Evolutionary conservation across 2,797 vertebrate species (phyloP), one percentile per base, ranked within the genome.

Genomic region (Geotrypetes seraphini): DNA sequence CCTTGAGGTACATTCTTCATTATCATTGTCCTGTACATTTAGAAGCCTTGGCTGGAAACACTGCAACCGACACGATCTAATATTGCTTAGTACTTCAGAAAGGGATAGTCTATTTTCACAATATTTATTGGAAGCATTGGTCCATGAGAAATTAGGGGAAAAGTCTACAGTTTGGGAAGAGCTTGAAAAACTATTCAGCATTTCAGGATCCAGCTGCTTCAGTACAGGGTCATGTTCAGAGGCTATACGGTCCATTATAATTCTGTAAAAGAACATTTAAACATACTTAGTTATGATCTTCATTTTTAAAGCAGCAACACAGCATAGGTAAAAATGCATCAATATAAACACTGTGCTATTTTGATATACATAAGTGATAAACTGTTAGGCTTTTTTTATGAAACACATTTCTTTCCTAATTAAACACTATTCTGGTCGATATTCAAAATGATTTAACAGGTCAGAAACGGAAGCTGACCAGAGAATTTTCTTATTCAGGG

Each of bases 21-120:
- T 81, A 46, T 71, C 78, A 19, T 53, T 77, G 55, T 78, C 73
- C 57, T 75, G 82, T 53, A 69, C 60, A 53, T 78, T 79, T 58
- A 69, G 61, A 41, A 74, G 72, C 78, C 82, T 85, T 52, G 89
- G 89, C 59, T 86, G 86, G 60, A 89, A 95, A 81, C 84, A 92
- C 67, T 85, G 84, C 73, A 86, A 87, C 78, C 90, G 83, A 75
- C 89, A 83, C 49, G 82, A 77, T 80, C 86, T 81, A 73, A 95
- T 92, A 84, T 90, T 90, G 75, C 79, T 87, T 68, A 95, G 58
- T 58, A 92, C 79, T 65, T 91, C 81, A 47, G 82, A 64, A 54
- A 93, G 81, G 47, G 87, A 89, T 53, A 82, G 75, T 78, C 79
- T 82, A 73, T 73, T 82, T 71, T 71, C 79, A 80, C 67, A 85